phyloP scores from a whole-genome alignment of 2,888 invertebrate species.

The Scaptodrosophila latifasciaeformis region DNA sequence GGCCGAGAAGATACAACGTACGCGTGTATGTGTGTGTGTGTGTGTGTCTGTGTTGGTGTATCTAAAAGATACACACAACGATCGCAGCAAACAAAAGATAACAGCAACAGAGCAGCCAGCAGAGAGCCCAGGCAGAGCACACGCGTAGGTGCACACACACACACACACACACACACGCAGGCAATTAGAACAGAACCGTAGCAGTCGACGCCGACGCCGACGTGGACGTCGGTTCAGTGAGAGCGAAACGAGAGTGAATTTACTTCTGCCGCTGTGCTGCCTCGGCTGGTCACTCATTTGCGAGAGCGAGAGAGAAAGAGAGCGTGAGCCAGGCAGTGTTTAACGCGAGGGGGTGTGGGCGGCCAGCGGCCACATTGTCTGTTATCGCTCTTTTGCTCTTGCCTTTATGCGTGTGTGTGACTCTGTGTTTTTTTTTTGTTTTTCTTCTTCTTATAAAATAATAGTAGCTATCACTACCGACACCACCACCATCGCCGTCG shows the following conservation, averaged over 20 bases:
- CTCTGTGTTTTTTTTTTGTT: conserved; percentile 27
- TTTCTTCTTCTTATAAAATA: conserved; percentile 47
- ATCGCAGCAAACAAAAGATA: conserved; percentile 50
- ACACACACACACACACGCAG: conserved; percentile 36
- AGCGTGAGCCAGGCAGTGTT: no score
- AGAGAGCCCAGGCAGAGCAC: no score
- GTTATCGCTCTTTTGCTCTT: no score
- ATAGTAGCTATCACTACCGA: conserved; percentile 35
- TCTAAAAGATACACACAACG: conserved; percentile 61
- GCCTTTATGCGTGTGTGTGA: conserved; percentile 16
- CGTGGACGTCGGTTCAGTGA: conserved; percentile 1
- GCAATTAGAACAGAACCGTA: conserved; percentile 51
- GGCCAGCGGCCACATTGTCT: conserved; percentile 30
- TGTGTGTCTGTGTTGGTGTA: conserved; percentile 37
- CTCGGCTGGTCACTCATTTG: no score
- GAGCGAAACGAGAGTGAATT: conserved; percentile 56
- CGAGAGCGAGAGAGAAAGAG: conserved; percentile 1
- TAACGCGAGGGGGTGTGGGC: conserved; percentile 42
- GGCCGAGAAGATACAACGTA: conserved; percentile 4
- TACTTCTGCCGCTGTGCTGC: conserved; percentile 16
- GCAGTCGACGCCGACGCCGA: conserved; percentile 4
- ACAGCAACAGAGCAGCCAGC: conserved; percentile 12
- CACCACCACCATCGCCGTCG: no score
- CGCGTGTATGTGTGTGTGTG: conserved; percentile 15
- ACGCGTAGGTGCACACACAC: no score